Evolutionary conservation across 2,797 vertebrate genomes (phyloP).

Genomic region (Microctenopoma steveboyesi): DNA sequence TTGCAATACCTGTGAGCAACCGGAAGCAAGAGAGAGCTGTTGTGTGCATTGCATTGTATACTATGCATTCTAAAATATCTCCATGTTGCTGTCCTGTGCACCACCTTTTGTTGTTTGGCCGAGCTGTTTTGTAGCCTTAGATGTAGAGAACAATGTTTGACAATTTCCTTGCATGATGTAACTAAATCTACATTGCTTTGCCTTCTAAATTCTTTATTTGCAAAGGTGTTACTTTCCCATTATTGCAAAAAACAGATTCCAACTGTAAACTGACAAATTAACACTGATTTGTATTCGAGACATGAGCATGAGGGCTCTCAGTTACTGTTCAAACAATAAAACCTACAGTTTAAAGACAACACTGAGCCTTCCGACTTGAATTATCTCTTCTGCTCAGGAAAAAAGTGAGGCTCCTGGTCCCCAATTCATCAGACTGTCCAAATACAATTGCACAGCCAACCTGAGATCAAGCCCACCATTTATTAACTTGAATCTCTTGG

Average conservation of each 20-base stretch:
- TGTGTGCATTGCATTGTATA: no score
- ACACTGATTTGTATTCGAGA: constrained; percentile 9
- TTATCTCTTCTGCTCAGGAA: constrained; percentile 65
- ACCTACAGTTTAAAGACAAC: constrained; percentile 45
- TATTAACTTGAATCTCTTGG: constrained; percentile 71
- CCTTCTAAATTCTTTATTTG: not conserved
- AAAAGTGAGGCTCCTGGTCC: constrained; percentile 58
- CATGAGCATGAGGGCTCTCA: not conserved
- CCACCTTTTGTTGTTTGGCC: no score
- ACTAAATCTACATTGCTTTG: not conserved
- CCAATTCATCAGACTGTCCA: constrained; percentile 79
- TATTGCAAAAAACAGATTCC: not conserved
- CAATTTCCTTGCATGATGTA: no score
- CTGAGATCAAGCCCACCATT: constrained; percentile 69
- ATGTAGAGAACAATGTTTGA: no score
- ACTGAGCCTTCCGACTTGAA: constrained; percentile 54
- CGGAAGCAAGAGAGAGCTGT: no score
- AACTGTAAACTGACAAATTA: constrained; percentile 13
- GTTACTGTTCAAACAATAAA: constrained; percentile 36
- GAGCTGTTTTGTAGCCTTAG: no score
- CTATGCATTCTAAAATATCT: no score
- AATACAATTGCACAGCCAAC: constrained; percentile 72
- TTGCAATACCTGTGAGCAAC: no score
- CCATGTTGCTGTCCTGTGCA: no score
- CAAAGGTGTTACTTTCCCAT: not conserved